phyloP scores from a whole-genome alignment of 2,113 vertebrate genomes.

The Bubo blakistoni region DNA sequence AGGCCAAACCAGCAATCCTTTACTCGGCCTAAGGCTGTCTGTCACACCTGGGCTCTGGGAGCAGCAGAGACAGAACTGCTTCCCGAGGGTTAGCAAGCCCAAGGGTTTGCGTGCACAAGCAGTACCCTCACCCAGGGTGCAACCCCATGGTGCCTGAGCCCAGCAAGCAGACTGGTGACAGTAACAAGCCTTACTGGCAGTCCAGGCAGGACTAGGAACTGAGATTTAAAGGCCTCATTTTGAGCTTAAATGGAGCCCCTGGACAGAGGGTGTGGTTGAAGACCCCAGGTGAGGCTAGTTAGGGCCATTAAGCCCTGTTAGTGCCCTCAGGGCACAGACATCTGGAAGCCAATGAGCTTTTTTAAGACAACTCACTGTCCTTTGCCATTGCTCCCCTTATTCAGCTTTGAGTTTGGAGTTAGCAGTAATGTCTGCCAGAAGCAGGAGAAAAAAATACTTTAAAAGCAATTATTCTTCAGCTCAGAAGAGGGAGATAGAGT shows the following conservation, averaged over 20 bases:
- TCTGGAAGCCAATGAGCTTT: neutral
- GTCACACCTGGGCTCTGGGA: neutral
- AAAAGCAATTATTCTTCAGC: neutral
- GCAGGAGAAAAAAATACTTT: neutral
- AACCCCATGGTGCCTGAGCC: neutral
- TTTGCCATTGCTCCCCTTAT: neutral
- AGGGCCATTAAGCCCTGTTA: neutral
- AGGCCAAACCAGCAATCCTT: neutral
- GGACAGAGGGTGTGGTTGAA: neutral
- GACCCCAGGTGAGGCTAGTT: neutral
- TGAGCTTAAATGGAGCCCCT: neutral
- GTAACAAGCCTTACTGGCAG: too few species aligned
- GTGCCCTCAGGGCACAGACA: neutral
- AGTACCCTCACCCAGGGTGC: neutral
- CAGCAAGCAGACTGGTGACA: neutral
- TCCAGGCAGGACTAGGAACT: neutral
- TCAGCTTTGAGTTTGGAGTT: neutral
- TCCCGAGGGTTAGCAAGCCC: too few species aligned
- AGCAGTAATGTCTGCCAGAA: neutral
- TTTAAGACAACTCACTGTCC: neutral
- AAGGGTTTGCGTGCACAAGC: fast-evolving
- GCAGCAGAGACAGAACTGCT: neutral
- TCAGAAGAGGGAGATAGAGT: neutral
- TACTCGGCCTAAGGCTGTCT: neutral
- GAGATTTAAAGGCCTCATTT: neutral